Conservation (phyloP, 37 sponge, comb jelly and placozoan species). For the Cliona cf. orientalis region DNA sequence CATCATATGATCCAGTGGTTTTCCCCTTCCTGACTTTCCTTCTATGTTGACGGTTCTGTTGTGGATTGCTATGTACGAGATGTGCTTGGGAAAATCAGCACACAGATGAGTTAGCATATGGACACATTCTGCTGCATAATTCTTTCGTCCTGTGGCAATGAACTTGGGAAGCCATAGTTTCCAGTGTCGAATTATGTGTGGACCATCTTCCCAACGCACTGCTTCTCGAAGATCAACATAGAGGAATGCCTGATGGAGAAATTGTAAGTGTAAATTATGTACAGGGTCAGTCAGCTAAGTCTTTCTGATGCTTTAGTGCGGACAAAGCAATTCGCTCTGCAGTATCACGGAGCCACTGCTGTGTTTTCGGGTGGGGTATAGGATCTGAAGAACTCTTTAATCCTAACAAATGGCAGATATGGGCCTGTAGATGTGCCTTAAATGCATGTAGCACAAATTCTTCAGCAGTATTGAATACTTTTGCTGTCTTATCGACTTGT, state of each 20-base stretch:
- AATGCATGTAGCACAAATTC: conserved; percentile 25
- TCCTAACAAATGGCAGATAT: background rate
- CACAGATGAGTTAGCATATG: conserved; percentile 13
- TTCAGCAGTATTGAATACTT: conserved; percentile 22
- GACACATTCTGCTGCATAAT: conserved; percentile 25
- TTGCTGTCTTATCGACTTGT: conserved; percentile 16
- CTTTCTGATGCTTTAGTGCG: conserved; percentile 3
- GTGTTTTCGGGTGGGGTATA: background rate
- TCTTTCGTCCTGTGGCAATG: background rate
- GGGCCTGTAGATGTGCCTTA: conserved; percentile 17
- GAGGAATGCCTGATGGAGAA: conserved; percentile 24
- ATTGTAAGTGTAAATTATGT: background rate
- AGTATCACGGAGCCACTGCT: conserved; percentile 12
- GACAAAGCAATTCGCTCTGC: background rate
- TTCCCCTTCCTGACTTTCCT: conserved; percentile 34
- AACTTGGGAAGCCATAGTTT: conserved; percentile 27
- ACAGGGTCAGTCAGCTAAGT: background rate
- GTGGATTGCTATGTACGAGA: conserved; percentile 39
- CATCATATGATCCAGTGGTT: conserved; percentile 34
- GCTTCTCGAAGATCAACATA: conserved; percentile 15
- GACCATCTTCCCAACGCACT: conserved; percentile 36
- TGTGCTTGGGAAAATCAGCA: conserved; percentile 33
- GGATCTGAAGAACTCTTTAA: background rate
- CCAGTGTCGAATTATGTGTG: conserved; percentile 30
- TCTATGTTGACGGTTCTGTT: conserved; percentile 42